These are phyloP conservation scores for Edolisoma coerulescens DNA, from an alignment of 2,113 vertebrate species.

Conservation along the genomic window DNA sequence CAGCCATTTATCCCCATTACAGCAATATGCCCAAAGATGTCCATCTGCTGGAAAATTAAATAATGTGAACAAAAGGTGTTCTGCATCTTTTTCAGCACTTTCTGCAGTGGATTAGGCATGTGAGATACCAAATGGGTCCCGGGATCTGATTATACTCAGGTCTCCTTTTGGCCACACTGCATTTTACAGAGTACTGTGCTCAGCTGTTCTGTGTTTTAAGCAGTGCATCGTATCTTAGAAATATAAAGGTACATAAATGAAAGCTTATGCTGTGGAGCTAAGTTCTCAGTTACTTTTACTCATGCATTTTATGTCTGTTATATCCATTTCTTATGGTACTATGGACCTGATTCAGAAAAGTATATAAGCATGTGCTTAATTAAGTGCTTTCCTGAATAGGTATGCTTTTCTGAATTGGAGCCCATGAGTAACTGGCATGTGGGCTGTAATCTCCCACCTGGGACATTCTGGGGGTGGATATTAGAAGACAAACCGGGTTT, in stretches of 20 bases:
- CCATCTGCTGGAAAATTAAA: not conserved
- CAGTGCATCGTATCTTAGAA: not conserved
- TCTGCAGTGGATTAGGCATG: not conserved
- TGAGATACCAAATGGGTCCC: not conserved
- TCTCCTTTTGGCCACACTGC: not conserved
- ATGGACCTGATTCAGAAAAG: conserved; percentile 42
- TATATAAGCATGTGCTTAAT: conserved; percentile 35
- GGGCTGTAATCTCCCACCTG: conserved; percentile 20
- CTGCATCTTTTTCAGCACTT: not conserved
- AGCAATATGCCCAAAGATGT: not conserved
- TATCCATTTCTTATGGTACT: conserved; percentile 44
- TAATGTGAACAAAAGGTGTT: not conserved
- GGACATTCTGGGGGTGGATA: not conserved
- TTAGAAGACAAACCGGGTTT: not conserved
- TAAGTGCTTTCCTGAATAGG: conserved; percentile 39
- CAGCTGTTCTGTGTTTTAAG: not conserved
- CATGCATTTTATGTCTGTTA: conserved; percentile 18
- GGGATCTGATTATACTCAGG: not conserved
- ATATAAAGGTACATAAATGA: not conserved
- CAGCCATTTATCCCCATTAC: not conserved
- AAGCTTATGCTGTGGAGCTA: not conserved
- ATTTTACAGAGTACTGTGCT: not conserved
- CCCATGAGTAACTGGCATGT: not conserved
- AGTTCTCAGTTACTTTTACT: not conserved
- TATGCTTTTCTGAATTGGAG: conserved; percentile 26